A percentile compares a stretch with the other conserved stretches of the same genome.
Evolutionary conservation across 2,797 vertebrate genomes (phyloP).

Genomic region (Knipowitschia caucasica): DNA sequence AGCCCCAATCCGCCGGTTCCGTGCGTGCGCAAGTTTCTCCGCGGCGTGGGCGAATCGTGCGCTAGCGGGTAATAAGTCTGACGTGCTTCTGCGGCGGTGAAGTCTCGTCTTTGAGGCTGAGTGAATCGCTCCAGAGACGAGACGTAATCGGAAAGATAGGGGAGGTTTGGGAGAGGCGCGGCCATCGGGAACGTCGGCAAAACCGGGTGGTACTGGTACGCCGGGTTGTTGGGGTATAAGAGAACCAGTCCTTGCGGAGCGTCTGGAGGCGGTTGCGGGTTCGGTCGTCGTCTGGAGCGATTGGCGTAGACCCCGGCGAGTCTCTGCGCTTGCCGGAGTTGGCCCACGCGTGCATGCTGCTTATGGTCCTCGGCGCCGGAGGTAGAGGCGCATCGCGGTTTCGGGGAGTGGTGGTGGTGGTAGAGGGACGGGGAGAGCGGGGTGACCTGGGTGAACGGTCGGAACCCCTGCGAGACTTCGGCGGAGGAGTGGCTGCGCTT

Average conservation of each 20-base stretch:
- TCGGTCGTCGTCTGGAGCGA: conserved; percentile 54
- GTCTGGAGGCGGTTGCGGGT: conserved; percentile 56
- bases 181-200: conserved; percentile 70
- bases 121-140: conserved; percentile 79
- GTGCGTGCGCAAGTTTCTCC: conserved; percentile 47
- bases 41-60: conserved; percentile 37
- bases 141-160: conserved; percentile 62
- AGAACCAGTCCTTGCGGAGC: conserved; percentile 78
- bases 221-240: conserved; percentile 73
- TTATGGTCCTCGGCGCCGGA: conserved; percentile 51
- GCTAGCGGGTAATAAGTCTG: conserved; percentile 36
- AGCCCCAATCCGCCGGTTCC: conserved; percentile 49
- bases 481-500: conserved; percentile 73
- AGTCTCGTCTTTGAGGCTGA: conserved; percentile 39
- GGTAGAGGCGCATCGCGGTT: conserved; percentile 58
- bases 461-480: conserved; percentile 68
- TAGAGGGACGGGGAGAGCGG: conserved; percentile 34
- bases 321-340: conserved; percentile 57
- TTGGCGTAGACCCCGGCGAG: conserved; percentile 56
- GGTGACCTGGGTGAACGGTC: conserved; percentile 62
- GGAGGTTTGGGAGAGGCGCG: conserved; percentile 32
- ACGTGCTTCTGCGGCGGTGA: conserved; percentile 51
- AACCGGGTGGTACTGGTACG: conserved; percentile 71
- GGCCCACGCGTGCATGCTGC: conserved; percentile 25
- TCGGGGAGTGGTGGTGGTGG: conserved; percentile 35